Conservation (phyloP, 2,888 invertebrate species). For the Meiosimyza platycephala region DNA sequence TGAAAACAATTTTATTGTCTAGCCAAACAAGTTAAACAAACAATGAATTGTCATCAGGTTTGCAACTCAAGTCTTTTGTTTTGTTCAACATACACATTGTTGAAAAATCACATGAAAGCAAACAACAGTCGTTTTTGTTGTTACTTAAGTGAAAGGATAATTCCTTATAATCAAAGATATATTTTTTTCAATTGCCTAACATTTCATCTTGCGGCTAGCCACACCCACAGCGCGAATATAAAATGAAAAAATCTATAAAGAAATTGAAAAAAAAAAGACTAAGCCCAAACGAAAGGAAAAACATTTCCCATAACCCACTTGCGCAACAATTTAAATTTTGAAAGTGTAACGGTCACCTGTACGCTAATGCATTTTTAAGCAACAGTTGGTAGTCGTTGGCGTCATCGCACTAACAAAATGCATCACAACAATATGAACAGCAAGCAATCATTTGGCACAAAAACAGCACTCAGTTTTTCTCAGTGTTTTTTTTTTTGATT, state of each 20-base stretch:
- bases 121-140: background rate
- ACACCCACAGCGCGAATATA: background rate
- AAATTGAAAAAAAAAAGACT: background rate
- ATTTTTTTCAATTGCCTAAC: background rate
- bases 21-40: background rate
- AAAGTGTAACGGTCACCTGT: slow-evolving; percentile 22
- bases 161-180: slow-evolving; percentile 13
- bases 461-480: no score
- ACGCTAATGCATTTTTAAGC: background rate
- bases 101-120: background rate
- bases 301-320: background rate
- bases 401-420: background rate
- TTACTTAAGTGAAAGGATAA: slow-evolving; percentile 21
- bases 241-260: background rate
- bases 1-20: background rate
- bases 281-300: no score
- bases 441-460: background rate
- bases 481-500: background rate
- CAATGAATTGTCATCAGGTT: slow-evolving; percentile 27
- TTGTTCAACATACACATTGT: background rate
- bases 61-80: slow-evolving; percentile 38
- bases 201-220: background rate
- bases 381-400: background rate
- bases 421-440: no score
- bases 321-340: slow-evolving; percentile 12